phyloP scores from a whole-genome alignment of 2,797 vertebrate genomes.

The Pachyuromys duprasi region DNA sequence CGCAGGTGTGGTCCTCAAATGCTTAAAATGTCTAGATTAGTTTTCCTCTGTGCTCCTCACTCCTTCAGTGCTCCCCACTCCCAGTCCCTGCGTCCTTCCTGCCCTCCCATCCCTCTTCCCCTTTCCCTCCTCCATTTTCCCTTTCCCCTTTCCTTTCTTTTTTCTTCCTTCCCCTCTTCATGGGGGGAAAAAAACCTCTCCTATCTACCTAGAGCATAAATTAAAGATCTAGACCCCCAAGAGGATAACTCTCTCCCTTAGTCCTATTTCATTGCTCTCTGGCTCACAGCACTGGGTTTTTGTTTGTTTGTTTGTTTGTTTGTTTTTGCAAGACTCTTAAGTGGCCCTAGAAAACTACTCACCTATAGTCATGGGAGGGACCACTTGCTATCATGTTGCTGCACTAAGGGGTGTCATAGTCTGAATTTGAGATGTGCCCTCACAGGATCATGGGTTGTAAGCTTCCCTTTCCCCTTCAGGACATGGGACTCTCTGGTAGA shows the following conservation, averaged over 20 bases:
- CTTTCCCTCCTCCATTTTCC: not conserved
- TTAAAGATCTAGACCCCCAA: not conserved
- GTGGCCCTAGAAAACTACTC: not conserved
- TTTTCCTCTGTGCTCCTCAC: not conserved
- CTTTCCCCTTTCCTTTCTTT: not conserved
- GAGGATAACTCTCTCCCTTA: not conserved
- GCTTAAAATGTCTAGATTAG: not conserved
- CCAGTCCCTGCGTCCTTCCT: not conserved
- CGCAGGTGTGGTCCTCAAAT: not conserved
- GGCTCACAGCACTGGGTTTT: not conserved
- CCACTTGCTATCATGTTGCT: accelerated
- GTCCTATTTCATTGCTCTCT: not conserved
- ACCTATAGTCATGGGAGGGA: not conserved
- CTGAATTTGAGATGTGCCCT: not conserved
- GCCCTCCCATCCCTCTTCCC: not conserved
- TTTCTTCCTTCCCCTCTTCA: not conserved
- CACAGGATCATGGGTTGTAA: not conserved
- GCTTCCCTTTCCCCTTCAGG: not conserved
- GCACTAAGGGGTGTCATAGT: not conserved
- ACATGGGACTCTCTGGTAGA: not conserved
- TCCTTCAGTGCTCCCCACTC: not conserved
- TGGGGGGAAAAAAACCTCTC: not conserved
- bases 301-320: not conserved
- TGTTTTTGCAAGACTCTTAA: not conserved
- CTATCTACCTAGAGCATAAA: not conserved